These are phyloP conservation scores for Drosophila gaucha DNA, from an alignment of 2,888 invertebrate species.

Conservation along the genomic window DNA sequence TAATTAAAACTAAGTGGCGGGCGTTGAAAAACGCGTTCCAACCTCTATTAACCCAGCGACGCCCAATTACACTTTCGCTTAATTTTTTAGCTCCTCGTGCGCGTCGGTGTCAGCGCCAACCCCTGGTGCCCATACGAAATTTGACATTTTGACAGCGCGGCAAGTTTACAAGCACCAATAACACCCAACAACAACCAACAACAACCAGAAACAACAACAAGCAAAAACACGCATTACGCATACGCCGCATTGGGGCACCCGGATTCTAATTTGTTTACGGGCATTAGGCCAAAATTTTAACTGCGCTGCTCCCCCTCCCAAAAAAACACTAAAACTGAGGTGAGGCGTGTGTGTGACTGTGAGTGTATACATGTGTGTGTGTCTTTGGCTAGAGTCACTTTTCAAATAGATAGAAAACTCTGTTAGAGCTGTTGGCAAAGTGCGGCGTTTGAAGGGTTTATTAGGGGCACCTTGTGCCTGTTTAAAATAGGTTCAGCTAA, in stretches of 20 bases:
- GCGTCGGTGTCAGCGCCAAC: constrained; percentile 23
- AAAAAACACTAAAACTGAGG: constrained; percentile 41
- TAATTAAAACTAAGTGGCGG: constrained; percentile 78
- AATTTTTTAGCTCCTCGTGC: constrained; percentile 60
- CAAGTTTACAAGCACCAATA: constrained; percentile 65
- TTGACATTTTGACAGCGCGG: constrained; percentile 74
- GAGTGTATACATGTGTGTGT: constrained; percentile 9
- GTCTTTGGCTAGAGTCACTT: constrained; percentile 7
- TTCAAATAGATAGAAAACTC: constrained; percentile 31
- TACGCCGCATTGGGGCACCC: constrained; percentile 58
- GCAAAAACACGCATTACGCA: constrained; percentile 66
- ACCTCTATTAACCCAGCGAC: constrained; percentile 77
- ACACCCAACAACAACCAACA: constrained; percentile 28
- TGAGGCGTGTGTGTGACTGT: constrained; percentile 26
- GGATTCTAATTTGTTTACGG: constrained; percentile 74
- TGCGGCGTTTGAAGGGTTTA: constrained; percentile 20
- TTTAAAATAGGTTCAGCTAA: constrained; percentile 7
- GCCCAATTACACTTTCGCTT: constrained; percentile 78
- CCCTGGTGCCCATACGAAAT: constrained; percentile 49
- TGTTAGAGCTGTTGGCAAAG: constrained; percentile 18
- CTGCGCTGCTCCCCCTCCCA: constrained; percentile 20
- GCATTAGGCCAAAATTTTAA: constrained; percentile 63
- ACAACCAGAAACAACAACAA: constrained; percentile 13
- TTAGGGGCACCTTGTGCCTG: constrained; percentile 16
- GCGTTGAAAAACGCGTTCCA: constrained; percentile 60